Conservation (phyloP, 2,113 vertebrate genomes). For the Jacana jacana region DNA sequence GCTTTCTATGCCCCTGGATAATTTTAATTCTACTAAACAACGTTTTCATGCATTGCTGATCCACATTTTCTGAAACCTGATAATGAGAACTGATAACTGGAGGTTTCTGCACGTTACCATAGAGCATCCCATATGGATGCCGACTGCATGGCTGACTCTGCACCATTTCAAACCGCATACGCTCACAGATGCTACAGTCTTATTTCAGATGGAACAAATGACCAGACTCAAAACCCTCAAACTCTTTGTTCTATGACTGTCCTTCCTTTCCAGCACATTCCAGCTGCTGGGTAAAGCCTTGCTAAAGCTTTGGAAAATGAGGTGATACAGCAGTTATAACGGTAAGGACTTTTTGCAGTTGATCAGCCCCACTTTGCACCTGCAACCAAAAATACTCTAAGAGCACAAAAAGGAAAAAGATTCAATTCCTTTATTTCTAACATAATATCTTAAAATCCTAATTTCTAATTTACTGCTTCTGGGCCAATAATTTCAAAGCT, state of each 20-base stretch:
- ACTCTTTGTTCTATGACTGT: background rate
- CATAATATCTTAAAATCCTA: background rate
- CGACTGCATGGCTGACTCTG: background rate
- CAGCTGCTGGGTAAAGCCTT: background rate
- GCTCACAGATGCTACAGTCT: background rate
- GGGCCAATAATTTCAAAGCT: background rate
- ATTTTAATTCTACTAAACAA: background rate
- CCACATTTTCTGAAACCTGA: background rate
- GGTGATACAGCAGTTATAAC: background rate
- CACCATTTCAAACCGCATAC: background rate
- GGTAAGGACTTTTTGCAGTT: background rate
- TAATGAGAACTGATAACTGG: background rate
- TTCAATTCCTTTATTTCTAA: background rate
- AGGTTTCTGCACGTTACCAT: background rate
- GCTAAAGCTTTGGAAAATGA: background rate
- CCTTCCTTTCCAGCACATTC: background rate
- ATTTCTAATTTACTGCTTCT: background rate
- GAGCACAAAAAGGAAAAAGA: background rate
- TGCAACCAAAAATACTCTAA: background rate
- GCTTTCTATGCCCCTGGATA: background rate
- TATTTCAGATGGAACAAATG: background rate
- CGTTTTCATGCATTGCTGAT: background rate
- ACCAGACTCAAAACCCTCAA: background rate
- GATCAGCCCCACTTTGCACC: background rate
- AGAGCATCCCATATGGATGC: background rate